phyloP scores from a whole-genome alignment of 2,888 invertebrate genomes.

The Coelinius sp. region DNA sequence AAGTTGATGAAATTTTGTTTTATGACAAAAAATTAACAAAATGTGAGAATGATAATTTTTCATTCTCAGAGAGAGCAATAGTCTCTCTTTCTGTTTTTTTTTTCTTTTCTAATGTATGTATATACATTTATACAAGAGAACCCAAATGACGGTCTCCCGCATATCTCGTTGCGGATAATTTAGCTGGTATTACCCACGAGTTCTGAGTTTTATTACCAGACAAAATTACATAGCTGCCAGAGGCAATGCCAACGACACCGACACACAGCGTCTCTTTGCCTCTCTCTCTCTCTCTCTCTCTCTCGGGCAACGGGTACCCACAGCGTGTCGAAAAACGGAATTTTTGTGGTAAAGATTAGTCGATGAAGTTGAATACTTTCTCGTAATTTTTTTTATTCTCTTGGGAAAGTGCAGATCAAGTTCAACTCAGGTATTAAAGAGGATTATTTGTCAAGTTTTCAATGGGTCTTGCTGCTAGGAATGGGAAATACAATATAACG shows the following conservation, averaged over 20 bases:
- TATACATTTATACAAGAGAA: constrained; percentile 25
- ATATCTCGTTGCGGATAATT: constrained; percentile 59
- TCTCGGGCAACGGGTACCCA: constrained; percentile 20
- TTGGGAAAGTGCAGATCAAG: neutral
- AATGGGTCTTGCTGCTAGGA: neutral
- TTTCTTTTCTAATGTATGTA: constrained; percentile 10
- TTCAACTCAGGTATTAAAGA: too few relatives aligned
- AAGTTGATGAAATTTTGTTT: neutral
- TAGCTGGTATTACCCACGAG: constrained; percentile 58
- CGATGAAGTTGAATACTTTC: neutral
- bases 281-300: constrained; percentile 5
- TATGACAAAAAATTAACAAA: neutral
- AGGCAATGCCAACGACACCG: constrained; percentile 40
- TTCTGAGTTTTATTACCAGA: constrained; percentile 61
- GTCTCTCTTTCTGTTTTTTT: neutral
- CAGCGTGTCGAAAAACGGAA: constrained; percentile 7
- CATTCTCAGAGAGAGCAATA: constrained; percentile 6
- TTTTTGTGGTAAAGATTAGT: neutral
- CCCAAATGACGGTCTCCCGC: constrained; percentile 49
- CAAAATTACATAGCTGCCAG: constrained; percentile 57
- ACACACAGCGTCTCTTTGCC: too few relatives aligned
- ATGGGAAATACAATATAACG: neutral
- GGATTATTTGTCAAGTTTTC: too few relatives aligned
- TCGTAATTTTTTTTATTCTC: neutral
- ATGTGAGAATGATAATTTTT: constrained; percentile 21